These are phyloP conservation scores for Gnathonemus echidnorhynchus DNA, from an alignment of 2,113 vertebrate species.

Conservation along the genomic window DNA sequence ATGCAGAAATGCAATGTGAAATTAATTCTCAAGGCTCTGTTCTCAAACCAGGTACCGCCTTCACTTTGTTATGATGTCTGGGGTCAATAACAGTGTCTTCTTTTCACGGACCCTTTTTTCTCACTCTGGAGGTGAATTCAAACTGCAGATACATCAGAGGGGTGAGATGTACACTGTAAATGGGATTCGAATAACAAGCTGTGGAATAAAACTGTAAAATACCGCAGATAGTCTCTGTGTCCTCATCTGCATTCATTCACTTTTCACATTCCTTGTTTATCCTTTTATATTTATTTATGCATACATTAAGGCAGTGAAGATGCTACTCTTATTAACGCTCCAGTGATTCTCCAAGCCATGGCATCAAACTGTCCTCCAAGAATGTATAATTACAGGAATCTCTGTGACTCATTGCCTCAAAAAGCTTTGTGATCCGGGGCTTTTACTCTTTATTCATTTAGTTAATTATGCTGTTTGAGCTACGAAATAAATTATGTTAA, in stretches of 20 bases:
- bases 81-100: not conserved
- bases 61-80: not conserved
- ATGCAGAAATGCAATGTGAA: not conserved
- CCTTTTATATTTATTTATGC: conserved; percentile 13
- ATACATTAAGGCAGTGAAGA: conserved; percentile 11
- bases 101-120: not conserved
- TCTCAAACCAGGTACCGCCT: not conserved
- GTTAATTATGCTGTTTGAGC: not conserved
- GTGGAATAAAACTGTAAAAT: not conserved
- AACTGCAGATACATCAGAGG: not conserved
- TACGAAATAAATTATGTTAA: not conserved
- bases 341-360: not conserved
- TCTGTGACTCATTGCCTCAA: conserved; percentile 1
- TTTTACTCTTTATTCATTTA: not conserved
- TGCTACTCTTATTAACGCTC: conserved; percentile 2
- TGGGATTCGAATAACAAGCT: not conserved
- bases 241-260: not conserved
- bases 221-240: not conserved
- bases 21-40: not conserved
- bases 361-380: conserved; percentile 12
- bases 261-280: not conserved
- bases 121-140: not conserved
- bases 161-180: not conserved
- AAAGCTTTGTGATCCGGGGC: not conserved
- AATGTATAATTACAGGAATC: conserved; percentile 14